Evolutionary conservation across 2,113 vertebrate species (phyloP).

Genomic region (Gnathonemus echidnorhynchus): DNA sequence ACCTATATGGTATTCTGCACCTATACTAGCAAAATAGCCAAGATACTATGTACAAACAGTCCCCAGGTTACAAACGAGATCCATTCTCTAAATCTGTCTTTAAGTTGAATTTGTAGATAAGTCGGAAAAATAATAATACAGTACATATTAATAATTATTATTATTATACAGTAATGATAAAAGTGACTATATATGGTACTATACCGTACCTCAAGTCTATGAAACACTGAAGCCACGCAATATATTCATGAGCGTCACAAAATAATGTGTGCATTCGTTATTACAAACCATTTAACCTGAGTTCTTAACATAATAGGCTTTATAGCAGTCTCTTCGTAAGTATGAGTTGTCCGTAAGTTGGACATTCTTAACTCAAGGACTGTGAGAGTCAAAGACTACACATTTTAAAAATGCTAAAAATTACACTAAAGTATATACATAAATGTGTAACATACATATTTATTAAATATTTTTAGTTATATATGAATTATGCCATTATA

Average conservation of each 20-base stretch:
- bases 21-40: not conserved
- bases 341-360: not conserved
- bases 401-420: not conserved
- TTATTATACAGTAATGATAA: not conserved
- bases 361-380: not conserved
- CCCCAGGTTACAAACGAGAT: not conserved
- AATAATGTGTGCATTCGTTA: not conserved
- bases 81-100: no score
- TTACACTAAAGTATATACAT: not conserved
- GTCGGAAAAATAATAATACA: not conserved
- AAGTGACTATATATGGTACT: not conserved
- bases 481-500: not conserved
- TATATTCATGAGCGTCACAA: not conserved
- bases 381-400: not conserved
- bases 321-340: no score
- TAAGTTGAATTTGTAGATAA: no score
- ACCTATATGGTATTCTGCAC: not conserved
- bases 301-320: no score
- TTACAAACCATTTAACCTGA: no score
- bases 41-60: not conserved
- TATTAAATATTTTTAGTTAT: no score
- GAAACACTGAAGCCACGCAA: not conserved
- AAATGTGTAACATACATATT: not conserved
- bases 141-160: no score
- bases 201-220: no score